These are phyloP conservation scores for Nematopogon swammerdamellus DNA, from an alignment of 2,888 invertebrate species.

Conservation along the genomic window DNA sequence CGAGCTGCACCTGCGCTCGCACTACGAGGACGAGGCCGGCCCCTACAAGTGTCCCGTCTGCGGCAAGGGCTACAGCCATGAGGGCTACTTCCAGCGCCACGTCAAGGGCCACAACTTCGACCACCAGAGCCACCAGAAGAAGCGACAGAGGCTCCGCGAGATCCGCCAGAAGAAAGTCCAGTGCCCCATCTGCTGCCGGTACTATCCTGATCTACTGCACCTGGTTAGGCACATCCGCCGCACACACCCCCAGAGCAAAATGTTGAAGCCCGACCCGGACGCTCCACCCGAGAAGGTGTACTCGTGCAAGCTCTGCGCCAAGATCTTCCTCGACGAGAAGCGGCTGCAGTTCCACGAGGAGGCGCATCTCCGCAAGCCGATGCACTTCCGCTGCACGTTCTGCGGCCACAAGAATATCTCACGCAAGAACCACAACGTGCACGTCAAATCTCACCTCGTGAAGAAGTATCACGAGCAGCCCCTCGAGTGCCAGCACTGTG, in stretches of 20 bases:
- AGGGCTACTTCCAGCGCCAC: conserved; percentile 44
- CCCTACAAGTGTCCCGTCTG: conserved; percentile 50
- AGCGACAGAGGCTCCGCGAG: conserved; percentile 36
- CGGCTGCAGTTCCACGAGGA: conserved; percentile 35
- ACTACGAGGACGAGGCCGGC: conserved; percentile 49
- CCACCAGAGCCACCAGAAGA: conserved; percentile 35
- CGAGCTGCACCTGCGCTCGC: conserved; percentile 42
- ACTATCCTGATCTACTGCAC: conserved; percentile 37
- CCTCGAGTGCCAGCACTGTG: conserved; percentile 37
- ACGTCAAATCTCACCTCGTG: conserved; percentile 39
- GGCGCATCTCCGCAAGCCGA: conserved; percentile 38
- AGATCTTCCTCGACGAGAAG: conserved; percentile 35
- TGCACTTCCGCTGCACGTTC: conserved; percentile 45
- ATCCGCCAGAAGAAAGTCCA: conserved; percentile 27
- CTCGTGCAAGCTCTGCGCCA: conserved; percentile 45
- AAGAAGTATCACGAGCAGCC: conserved; percentile 39
- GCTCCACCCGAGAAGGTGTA: conserved; percentile 34
- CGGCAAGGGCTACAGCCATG: conserved; percentile 50
- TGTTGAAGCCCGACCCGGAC: conserved; percentile 49
- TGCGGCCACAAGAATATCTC: conserved; percentile 44
- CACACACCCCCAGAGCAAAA: conserved; percentile 48
- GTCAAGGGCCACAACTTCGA: conserved; percentile 53
- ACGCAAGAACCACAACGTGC: conserved; percentile 33
- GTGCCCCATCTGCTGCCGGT: conserved; percentile 42
- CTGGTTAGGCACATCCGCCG: conserved; percentile 42